These are phyloP conservation scores for Andrena marginata DNA, from an alignment of 2,888 invertebrate genomes.

Conservation along the genomic window DNA sequence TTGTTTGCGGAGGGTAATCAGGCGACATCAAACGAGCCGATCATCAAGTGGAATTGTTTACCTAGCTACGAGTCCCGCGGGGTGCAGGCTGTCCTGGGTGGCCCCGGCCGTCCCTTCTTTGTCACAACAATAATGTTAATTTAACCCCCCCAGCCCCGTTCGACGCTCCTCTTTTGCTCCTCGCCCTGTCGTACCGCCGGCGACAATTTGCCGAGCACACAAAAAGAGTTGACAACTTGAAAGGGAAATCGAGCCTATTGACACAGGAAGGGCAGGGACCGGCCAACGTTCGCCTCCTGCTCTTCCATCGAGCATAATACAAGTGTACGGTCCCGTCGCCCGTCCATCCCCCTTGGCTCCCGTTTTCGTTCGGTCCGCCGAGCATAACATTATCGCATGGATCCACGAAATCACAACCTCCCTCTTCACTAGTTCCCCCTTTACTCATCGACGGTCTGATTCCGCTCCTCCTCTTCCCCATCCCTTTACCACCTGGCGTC, in stretches of 20 bases:
- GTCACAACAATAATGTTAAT: slow-evolving; percentile 85
- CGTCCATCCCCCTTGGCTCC: slow-evolving; percentile 47
- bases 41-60: slow-evolving; percentile 85
- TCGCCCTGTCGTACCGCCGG: slow-evolving; percentile 71
- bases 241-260: slow-evolving; percentile 85
- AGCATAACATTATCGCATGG: slow-evolving; percentile 73
- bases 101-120: slow-evolving; percentile 76
- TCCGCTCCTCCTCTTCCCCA: neutral
- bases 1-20: slow-evolving; percentile 85
- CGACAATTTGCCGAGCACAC: slow-evolving; percentile 84
- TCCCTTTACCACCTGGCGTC: slow-evolving; percentile 11
- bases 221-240: slow-evolving; percentile 85
- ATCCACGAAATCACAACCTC: slow-evolving; percentile 62
- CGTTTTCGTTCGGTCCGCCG: slow-evolving; percentile 69
- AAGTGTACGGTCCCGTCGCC: slow-evolving; percentile 46
- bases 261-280: slow-evolving; percentile 78
- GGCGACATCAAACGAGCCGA: slow-evolving; percentile 85
- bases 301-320: slow-evolving; percentile 69
- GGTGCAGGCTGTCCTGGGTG: slow-evolving; percentile 71
- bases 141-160: slow-evolving; percentile 76
- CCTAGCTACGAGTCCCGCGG: slow-evolving; percentile 78
- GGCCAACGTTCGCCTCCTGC: slow-evolving; percentile 56
- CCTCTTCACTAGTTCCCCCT: slow-evolving; percentile 31
- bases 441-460: slow-evolving; percentile 14
- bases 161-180: slow-evolving; percentile 59